Evolutionary conservation across 2,888 invertebrate species (phyloP).

Genomic region (Loripinus fragilis): DNA sequence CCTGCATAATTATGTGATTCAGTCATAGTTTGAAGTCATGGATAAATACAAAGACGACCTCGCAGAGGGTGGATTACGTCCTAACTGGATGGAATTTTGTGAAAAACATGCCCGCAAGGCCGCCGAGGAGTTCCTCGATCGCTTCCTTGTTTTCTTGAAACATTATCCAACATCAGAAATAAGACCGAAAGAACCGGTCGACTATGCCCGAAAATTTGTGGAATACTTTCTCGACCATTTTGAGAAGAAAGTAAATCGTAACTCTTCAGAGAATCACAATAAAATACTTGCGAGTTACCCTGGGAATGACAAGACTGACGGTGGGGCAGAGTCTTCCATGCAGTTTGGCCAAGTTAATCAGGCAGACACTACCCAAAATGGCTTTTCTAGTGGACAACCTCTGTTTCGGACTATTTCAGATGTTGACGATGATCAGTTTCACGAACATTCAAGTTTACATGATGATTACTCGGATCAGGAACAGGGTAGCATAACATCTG

Average conservation of each 20-base stretch:
- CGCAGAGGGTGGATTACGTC: slow-evolving; percentile 17
- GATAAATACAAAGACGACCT: slow-evolving; percentile 6
- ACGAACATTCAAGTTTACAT: slow-evolving; percentile 35
- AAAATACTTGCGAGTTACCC: neutral
- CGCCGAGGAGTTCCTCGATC: slow-evolving; percentile 94
- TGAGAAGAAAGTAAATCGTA: slow-evolving; percentile 86
- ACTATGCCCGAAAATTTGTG: slow-evolving; percentile 92
- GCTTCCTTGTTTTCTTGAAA: slow-evolving; percentile 87
- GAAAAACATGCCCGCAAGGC: slow-evolving; percentile 90
- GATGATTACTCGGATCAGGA: slow-evolving; percentile 61
- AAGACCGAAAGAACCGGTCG: slow-evolving; percentile 88
- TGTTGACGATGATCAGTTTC: slow-evolving; percentile 30
- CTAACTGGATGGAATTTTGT: slow-evolving; percentile 78
- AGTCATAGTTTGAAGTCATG: neutral
- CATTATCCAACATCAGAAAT: slow-evolving; percentile 60
- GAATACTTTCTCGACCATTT: slow-evolving; percentile 94
- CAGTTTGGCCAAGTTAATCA: slow-evolving; percentile 21
- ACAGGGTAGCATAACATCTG: slow-evolving; percentile 30
- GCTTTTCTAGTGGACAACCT: slow-evolving; percentile 31
- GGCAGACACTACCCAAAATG: slow-evolving; percentile 4
- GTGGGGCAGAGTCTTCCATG: slow-evolving; percentile 3
- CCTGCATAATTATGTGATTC: no score
- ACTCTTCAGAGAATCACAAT: slow-evolving; percentile 31
- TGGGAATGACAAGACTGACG: neutral
- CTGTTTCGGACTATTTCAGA: slow-evolving; percentile 30